Base-by-base conservation (phyloP, 2,888 invertebrate species). In the Drosophila incognita region DNA sequence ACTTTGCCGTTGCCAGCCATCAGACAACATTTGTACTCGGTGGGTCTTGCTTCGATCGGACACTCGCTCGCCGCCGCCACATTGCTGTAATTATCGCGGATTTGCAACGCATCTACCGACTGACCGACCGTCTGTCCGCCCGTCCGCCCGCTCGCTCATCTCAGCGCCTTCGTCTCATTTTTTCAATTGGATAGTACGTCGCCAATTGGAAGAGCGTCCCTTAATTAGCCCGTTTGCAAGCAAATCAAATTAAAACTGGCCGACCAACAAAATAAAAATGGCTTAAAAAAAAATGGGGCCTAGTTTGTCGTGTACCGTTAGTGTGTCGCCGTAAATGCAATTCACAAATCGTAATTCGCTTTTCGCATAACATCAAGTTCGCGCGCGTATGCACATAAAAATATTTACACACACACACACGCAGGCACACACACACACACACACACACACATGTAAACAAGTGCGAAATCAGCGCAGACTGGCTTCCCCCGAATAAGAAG, bases 1-100 rank as follows among this genome's bases (percentile, higher is more conserved):
- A 83, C 87, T 81, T 89, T 90, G 84, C 81, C 79, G 86, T 87
- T 79, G 87, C 84, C 84, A 76, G 87, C 85, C 89, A 90, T 90
- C 91, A 87, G 87, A 87, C 90, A 87, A 89, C 90, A 90, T 87
- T 90, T 89, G 90, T 90, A 90, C 89, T 87, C 90, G 90, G 90
- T 90, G 88, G 90, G 90, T 90, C 89, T 90, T 87, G 87, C 89
- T 87, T 86, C 86, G 87, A 86, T 86, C 89, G 81, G 79, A 79
- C 79, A 85, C 68, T 79, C 88, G 86, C 83, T 81, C 73, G 82
- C 78, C 76, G 65, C 78, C 76, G 65, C 59, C 79, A 69, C 79
- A 69, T 78, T 69, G 74, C 69, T 79, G 82, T 79, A 78, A 79
- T 79, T 79, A 79, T 79, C 79, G 79, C 79, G 82, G 66, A 78